Evolutionary conservation across 2,888 invertebrate species (phyloP), one percentile per base, ranked within the genome.

Genomic region (Sinohyriopsis cumingii): DNA sequence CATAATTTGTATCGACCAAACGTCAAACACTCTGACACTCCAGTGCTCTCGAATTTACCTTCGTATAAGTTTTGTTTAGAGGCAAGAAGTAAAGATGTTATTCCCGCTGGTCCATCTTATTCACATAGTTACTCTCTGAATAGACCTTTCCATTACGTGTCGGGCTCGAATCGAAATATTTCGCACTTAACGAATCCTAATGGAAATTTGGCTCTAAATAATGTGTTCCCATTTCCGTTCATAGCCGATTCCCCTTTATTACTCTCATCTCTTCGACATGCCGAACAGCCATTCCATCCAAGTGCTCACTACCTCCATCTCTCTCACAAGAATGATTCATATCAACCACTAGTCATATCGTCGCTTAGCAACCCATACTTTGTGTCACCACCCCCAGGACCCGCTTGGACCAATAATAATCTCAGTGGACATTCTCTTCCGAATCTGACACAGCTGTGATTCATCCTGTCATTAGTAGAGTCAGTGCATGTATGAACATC

Each of bases 291-390:
- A 6, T 78, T 72, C 22, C 70, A 77, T 4, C 81, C 80, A 1
- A 76, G 80, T 59, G 72, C 80, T 7, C 81, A 79, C 33, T 81
- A 82, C 68, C 79, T 77, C 12, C 57, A 68, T 24, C 64, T 75
- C 15, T 69, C 75, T 28, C 73, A 68, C 65, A 67, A 70, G 56
- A 80, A 84, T 9, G 84, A 83, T 59, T 75, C 81, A 3, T 86
- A 82, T 67, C 83, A 85, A 67, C 81, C 84, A 4, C 68, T 83
- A 55, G 64, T 79, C 55, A 81, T 84, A 24, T 80, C 86, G 15
- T 83, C 84, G 7, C 73, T 85, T 15, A 78, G 73, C 70, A 86
- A 86, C 65, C 85, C 84, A 0, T 85, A 82, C 63, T 84, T 77
- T 73, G 62, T 71, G n/a, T 62, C 71, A 33, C 55, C 78, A 54